phyloP scores from a whole-genome alignment of 2,888 invertebrate species.

The Lutraria lutraria region DNA sequence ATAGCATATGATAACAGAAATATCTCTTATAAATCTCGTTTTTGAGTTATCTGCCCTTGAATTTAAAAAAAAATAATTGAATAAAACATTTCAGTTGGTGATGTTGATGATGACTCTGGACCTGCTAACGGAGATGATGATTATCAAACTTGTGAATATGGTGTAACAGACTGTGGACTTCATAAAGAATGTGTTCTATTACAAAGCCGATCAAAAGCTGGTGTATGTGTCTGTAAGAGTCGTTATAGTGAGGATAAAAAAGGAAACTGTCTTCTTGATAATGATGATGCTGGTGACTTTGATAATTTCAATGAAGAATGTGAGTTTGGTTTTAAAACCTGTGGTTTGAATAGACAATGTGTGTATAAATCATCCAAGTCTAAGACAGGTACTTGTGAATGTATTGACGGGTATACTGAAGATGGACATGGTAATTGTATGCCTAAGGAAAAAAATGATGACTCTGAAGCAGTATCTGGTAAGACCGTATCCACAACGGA shows the following conservation, averaged over 20 bases:
- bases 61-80: no score
- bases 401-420: constrained; percentile 46
- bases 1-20: no score
- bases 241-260: constrained; percentile 36
- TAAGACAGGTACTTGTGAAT: constrained; percentile 49
- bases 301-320: background rate
- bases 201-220: constrained; percentile 32
- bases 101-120: background rate
- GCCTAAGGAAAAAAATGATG: background rate
- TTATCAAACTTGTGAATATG: constrained; percentile 48
- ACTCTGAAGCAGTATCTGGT: background rate
- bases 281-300: background rate
- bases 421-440: constrained; percentile 43
- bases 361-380: constrained; percentile 23
- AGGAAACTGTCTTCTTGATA: constrained; percentile 40
- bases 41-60: no score
- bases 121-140: background rate
- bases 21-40: no score
- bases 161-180: constrained; percentile 49
- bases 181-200: constrained; percentile 35
- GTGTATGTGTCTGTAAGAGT: constrained; percentile 48
- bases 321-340: background rate
- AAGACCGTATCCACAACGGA: background rate
- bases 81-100: background rate
- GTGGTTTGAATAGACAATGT: constrained; percentile 48